Percentiles rank a stretch among this genome's conserved stretches.
Conservation (phyloP, 2,888 invertebrate genomes). For the Nemurella pictetii region DNA sequence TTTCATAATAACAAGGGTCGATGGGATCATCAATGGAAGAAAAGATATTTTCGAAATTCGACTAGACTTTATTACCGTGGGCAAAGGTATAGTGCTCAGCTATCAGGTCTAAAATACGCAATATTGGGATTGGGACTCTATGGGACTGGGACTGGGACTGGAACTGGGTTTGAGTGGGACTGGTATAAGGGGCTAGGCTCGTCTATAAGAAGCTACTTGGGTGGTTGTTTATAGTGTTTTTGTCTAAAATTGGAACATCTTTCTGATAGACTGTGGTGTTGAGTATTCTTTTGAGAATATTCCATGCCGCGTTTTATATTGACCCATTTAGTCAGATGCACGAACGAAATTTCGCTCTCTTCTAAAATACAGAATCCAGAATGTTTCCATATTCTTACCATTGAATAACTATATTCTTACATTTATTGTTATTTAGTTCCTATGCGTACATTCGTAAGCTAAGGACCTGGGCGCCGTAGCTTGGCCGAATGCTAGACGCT, state of each 20-base stretch:
- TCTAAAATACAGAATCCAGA: neutral
- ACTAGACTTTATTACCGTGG: neutral
- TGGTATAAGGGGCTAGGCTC: neutral
- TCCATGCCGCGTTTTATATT: neutral
- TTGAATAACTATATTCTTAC: too few species aligned
- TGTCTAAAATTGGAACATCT: conserved; percentile 12
- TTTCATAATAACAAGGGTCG: conserved; percentile 2
- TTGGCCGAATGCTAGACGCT: neutral
- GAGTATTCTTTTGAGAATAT: conserved; percentile 14
- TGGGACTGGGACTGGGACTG: too few species aligned
- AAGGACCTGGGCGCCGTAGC: neutral
- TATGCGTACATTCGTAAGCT: neutral
- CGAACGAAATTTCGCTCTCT: neutral
- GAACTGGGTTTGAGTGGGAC: too few species aligned
- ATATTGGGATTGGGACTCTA: neutral
- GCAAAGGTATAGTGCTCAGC: neutral
- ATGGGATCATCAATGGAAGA: neutral
- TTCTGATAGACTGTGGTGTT: neutral
- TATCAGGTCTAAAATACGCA: conserved; percentile 22
- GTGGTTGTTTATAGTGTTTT: conserved; percentile 31
- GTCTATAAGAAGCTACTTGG: neutral
- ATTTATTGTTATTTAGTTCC: too few species aligned
- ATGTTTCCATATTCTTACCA: neutral
- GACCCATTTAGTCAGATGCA: neutral
- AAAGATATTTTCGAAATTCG: neutral